phyloP scores from a whole-genome alignment of 2,888 invertebrate species.

The Caenorhabditis imperialis region DNA sequence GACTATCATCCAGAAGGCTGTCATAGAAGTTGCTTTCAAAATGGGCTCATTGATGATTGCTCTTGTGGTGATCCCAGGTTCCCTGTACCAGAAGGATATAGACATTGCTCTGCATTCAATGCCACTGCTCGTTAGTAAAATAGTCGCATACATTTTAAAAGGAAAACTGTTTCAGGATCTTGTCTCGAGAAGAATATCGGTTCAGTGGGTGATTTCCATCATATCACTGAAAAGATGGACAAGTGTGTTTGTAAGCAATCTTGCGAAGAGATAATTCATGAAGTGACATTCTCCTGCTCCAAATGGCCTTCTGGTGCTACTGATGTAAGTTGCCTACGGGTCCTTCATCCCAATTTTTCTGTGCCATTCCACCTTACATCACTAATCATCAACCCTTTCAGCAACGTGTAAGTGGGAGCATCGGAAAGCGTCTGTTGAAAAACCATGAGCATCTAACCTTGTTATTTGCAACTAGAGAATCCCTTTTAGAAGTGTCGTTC shows the following conservation, averaged over 20 bases:
- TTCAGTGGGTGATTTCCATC: slow-evolving; percentile 67
- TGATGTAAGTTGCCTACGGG: slow-evolving; percentile 54
- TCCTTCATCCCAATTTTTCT: too few relatives aligned
- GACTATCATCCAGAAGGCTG: slow-evolving; percentile 71
- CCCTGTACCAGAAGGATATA: slow-evolving; percentile 57
- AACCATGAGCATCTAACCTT: slow-evolving; percentile 14
- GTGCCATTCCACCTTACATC: slow-evolving; percentile 13
- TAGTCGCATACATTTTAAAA: background rate
- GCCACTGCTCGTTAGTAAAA: slow-evolving; percentile 64
- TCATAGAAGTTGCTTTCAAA: slow-evolving; percentile 69
- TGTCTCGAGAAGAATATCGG: slow-evolving; percentile 67
- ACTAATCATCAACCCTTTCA: slow-evolving; percentile 36
- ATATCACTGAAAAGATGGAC: slow-evolving; percentile 65
- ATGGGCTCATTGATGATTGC: slow-evolving; percentile 62
- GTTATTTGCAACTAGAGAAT: slow-evolving; percentile 9
- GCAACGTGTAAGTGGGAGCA: slow-evolving; percentile 55
- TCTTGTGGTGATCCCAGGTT: slow-evolving; percentile 69
- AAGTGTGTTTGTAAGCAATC: slow-evolving; percentile 67
- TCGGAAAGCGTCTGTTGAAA: too few relatives aligned
- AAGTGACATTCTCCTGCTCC: slow-evolving; percentile 66
- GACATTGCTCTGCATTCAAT: slow-evolving; percentile 68
- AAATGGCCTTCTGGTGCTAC: slow-evolving; percentile 73
- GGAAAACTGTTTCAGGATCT: slow-evolving; percentile 41
- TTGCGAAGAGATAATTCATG: slow-evolving; percentile 62
- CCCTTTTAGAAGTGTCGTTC: slow-evolving; percentile 43